Evolutionary conservation across 2,797 vertebrate species (phyloP).

Genomic region (Gallinago solitaria): DNA sequence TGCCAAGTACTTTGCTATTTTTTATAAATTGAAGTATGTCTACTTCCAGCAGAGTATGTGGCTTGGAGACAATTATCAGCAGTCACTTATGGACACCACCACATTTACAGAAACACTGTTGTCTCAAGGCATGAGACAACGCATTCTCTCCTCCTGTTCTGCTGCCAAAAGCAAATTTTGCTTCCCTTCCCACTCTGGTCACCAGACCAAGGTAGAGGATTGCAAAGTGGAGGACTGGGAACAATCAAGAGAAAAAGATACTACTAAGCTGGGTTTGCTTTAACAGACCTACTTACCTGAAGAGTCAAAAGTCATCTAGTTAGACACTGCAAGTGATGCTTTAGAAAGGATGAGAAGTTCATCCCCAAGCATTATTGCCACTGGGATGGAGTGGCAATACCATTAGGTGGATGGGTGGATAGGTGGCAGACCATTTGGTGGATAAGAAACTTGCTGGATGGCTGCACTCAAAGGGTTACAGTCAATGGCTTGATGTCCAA

Average conservation of each 20-base stretch:
- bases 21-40: not conserved
- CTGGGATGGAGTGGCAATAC: not conserved
- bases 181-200: not conserved
- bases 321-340: not conserved
- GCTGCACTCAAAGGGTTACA: too few relatives aligned
- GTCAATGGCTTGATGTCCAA: too few relatives aligned
- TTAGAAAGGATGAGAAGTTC: not conserved
- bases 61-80: not conserved
- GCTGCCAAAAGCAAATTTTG: not conserved
- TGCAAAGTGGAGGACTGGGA: not conserved
- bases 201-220: not conserved
- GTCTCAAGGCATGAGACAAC: not conserved
- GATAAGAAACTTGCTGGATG: too few relatives aligned
- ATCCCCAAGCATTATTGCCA: not conserved
- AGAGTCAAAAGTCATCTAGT: not conserved
- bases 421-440: too few relatives aligned
- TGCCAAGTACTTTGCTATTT: not conserved
- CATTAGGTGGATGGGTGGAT: too few relatives aligned
- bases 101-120: fast-evolving
- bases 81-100: not conserved
- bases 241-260: not conserved
- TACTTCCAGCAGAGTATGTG: not conserved
- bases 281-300: not conserved
- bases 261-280: not conserved
- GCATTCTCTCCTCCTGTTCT: fast-evolving